Evolutionary conservation across 2,113 vertebrate species (phyloP).

Genomic region (Brachypteracias leptosomus): DNA sequence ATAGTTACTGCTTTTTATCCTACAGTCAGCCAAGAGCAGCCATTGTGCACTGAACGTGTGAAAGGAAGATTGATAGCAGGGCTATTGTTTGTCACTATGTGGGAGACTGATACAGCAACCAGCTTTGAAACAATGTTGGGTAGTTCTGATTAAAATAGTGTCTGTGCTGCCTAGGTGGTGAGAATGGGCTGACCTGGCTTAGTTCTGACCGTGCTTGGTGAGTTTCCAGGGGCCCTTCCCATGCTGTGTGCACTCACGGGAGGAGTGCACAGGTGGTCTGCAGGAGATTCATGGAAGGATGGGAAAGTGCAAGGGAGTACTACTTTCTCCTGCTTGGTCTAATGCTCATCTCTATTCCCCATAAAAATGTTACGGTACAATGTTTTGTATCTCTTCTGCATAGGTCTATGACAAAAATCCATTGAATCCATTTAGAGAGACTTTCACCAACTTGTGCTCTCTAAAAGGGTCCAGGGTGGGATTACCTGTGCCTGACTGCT

Average conservation of each 20-base stretch:
- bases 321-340: not conserved
- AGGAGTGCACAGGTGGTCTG: not conserved
- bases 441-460: not conserved
- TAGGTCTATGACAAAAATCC: not conserved
- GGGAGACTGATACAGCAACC: not conserved
- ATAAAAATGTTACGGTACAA: not conserved
- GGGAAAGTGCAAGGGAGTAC: not conserved
- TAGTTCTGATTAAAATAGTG: not conserved
- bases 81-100: not conserved
- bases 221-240: not conserved
- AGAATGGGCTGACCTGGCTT: fast-evolving
- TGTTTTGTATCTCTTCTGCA: not conserved
- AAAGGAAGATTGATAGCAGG: not conserved
- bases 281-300: not conserved
- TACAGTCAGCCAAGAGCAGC: not conserved
- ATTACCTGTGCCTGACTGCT: not conserved
- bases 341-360: not conserved
- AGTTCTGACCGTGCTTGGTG: not conserved
- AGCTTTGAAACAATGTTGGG: not conserved
- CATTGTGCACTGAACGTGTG: fast-evolving
- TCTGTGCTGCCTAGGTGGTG: not conserved
- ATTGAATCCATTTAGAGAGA: not conserved
- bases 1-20: not conserved
- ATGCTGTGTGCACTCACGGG: fast-evolving
- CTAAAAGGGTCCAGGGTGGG: not conserved